Evolutionary conservation across 2,888 invertebrate species (phyloP), one percentile per base, ranked within the genome.

Genomic region (Malthinus flaveolus): DNA sequence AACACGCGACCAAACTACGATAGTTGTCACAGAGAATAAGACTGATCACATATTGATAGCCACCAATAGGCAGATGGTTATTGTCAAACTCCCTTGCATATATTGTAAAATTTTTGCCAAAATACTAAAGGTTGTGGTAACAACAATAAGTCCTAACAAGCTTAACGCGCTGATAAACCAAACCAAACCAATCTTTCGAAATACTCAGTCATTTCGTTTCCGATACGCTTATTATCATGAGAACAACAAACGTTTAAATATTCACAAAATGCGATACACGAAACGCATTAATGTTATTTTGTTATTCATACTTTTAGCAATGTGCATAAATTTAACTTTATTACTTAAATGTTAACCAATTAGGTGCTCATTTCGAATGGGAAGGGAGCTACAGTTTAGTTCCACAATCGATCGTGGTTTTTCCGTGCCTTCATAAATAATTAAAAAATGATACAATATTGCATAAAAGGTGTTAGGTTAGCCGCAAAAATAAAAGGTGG

Each of bases 11-110:
- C 48, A 32, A 39, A 50, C 45, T 44, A 52, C 49, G 32, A 49
- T 56, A 46, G 52, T 48, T 56, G 56, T 56, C 56, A n/a, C n/a
- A 56, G 33, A 53, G 42, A 56, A 52, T 51, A 63, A 59, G 61
- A 61, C 57, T 58, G 61, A 63, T 63, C 61, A 53, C 59, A 53
- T 61, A 61, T 61, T 51, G 61, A 63, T 63, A 56, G 56, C 46
- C 59, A 51, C 59, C 59, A 63, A 63, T 61, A 58, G 46, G 49
- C 60, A 61, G 54, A 58, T 58, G 59, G n/a, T 48, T 39, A 44
- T 55, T 56, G 63, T 55, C 53, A 44, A 58, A 12, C 56, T 23
- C 61, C 59, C 56, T 60, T 60, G 57, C 60, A 56, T 56, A 52
- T 47, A 56, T 60, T 60, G 52, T 60, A 56, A 56, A 59, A 53